These are phyloP conservation scores for Aproaerema taeniolella DNA, from an alignment of 2,888 invertebrate species.

Conservation along the genomic window DNA sequence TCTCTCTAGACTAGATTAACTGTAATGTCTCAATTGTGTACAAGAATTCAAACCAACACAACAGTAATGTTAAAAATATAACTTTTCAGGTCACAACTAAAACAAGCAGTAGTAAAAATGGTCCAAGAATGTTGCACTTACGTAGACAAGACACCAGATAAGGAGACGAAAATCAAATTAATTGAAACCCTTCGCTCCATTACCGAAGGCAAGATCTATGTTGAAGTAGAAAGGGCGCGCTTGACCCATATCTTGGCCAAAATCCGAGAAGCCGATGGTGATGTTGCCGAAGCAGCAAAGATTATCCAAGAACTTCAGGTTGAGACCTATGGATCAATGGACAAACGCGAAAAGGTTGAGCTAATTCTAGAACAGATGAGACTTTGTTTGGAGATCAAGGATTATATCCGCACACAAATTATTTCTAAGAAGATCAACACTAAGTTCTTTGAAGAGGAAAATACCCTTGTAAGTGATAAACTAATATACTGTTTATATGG, in stretches of 20 bases:
- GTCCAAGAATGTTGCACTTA: conserved; percentile 96
- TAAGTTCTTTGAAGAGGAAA: conserved; percentile 95
- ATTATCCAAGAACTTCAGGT: conserved; percentile 96
- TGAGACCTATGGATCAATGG: conserved; percentile 99
- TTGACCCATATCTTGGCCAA: conserved; percentile 93
- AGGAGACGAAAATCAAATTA: conserved; percentile 93
- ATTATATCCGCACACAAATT: conserved; percentile 97
- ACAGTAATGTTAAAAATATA: not conserved
- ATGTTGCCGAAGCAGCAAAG: conserved; percentile 92
- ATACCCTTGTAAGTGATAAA: conserved; percentile 76
- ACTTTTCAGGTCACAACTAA: conserved; percentile 87
- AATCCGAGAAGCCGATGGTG: conserved; percentile 89
- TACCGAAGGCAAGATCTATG: conserved; percentile 99
- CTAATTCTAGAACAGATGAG: conserved; percentile 99
- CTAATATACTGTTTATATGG: too few relatives aligned
- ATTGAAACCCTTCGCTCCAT: conserved; percentile 97
- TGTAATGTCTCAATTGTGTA: too few relatives aligned
- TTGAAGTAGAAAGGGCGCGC: conserved; percentile 99
- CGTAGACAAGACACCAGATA: conserved; percentile 94
- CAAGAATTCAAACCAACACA: not conserved
- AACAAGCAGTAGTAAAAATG: conserved; percentile 98
- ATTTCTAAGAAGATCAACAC: conserved; percentile 99
- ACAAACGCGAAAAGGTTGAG: conserved; percentile 97
- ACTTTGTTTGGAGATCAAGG: conserved; percentile 95
- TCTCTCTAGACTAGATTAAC: too few relatives aligned